Percentiles rank a stretch among this genome's conserved stretches.
Evolutionary conservation across 2,113 vertebrate species (phyloP).

Genomic region (Podocnemis expansa): DNA sequence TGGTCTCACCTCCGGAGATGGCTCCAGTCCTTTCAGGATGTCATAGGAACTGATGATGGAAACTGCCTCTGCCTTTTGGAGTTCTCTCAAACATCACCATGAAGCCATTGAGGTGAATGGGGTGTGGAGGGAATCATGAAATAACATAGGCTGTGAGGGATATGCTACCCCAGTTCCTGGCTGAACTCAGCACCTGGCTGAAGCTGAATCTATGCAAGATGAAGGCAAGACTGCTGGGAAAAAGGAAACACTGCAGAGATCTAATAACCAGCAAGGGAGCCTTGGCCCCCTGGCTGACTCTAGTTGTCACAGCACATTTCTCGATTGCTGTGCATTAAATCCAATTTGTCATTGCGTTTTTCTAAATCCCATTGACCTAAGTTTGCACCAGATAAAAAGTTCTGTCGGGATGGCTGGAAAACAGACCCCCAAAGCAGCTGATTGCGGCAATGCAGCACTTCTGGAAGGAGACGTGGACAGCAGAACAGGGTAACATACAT

Average conservation of each 20-base stretch:
- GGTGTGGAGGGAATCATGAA: fast-evolving
- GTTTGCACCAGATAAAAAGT: background rate
- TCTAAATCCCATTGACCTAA: fast-evolving
- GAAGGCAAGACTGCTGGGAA: background rate
- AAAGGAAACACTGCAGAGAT: background rate
- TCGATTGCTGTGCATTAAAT: background rate
- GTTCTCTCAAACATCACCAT: background rate
- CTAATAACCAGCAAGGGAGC: background rate
- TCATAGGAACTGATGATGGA: background rate
- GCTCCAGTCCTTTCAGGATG: background rate
- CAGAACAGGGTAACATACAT: background rate
- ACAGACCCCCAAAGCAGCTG: fast-evolving
- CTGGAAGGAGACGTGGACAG: background rate
- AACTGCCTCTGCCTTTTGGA: background rate
- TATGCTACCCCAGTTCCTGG: background rate
- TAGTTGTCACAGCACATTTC: background rate
- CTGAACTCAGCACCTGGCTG: background rate
- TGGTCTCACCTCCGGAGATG: background rate
- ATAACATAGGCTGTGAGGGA: fast-evolving
- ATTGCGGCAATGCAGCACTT: fast-evolving
- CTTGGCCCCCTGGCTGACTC: background rate
- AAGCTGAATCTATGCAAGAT: background rate
- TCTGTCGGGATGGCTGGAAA: background rate
- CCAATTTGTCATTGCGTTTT: background rate
- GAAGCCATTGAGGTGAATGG: background rate